Conservation (phyloP, 2,888 invertebrate species). For the Piscicola geometra region DNA sequence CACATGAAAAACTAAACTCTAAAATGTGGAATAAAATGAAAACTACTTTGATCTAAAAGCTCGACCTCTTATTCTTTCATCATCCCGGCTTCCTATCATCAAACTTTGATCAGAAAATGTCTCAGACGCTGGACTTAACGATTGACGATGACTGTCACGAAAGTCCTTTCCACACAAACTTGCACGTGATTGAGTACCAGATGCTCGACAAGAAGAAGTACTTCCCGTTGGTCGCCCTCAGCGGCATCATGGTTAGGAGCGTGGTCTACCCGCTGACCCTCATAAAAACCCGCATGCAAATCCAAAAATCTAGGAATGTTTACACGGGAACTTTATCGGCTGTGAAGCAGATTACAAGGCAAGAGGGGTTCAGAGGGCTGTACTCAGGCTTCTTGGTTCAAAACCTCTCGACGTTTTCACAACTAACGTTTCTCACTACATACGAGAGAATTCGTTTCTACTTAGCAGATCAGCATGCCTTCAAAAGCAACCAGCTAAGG, state of each 20-base stretch:
- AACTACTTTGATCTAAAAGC: no score
- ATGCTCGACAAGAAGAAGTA: conserved; percentile 97
- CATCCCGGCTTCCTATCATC: no score
- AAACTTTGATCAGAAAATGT: not conserved
- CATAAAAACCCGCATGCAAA: conserved; percentile 86
- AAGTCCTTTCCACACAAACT: not conserved
- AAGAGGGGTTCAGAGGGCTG: conserved; percentile 78
- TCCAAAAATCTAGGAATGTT: conserved; percentile 60
- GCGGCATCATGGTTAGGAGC: conserved; percentile 72
- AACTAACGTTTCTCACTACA: conserved; percentile 72
- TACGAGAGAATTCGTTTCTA: conserved; percentile 84
- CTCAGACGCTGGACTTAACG: conserved; percentile 17
- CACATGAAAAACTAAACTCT: no score
- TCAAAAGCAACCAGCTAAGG: conserved; percentile 57
- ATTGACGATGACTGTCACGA: conserved; percentile 19
- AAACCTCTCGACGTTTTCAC: conserved; percentile 66
- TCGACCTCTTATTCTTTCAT: no score
- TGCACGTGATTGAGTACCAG: conserved; percentile 81
- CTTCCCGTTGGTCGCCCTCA: conserved; percentile 83
- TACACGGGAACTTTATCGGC: conserved; percentile 78
- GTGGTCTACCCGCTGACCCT: conserved; percentile 85
- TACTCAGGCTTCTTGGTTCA: conserved; percentile 94
- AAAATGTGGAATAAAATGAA: no score
- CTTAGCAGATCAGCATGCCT: conserved; percentile 63
- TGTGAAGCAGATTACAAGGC: conserved; percentile 74